Evolutionary conservation across 1,140 invertebrate species (phyloP), one percentile per base, ranked within the genome.

Genomic region (Ephestia elutella): DNA sequence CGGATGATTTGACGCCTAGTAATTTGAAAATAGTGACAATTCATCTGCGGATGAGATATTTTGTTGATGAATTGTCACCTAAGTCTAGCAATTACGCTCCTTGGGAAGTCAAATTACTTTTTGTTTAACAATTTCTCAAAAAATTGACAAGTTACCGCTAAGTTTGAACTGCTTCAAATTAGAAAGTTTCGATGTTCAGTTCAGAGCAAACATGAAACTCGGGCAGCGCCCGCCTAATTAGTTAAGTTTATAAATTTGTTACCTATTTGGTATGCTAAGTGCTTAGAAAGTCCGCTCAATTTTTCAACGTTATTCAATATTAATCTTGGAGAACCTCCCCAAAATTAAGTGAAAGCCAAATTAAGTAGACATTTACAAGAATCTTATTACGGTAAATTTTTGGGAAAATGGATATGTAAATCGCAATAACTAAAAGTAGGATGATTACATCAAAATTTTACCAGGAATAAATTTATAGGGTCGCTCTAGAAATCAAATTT

Each of bases 191-290:
- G 69, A 73, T 73, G 70, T 74, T 77, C 65, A 60, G 70, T 74
- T 77, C 65, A 60, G 65, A 72, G 74, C 71, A 80, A 82, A 81
- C 76, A 78, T 75, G 75, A 80, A 83, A 80, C 75, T 75, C 66
- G 59, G 73, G 66, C 67, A 71, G 68, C 70, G 60, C 63, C 63
- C 68, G 65, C 69, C 73, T 82, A 84, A 84, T 82, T 84, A 81
- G 76, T 74, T 73, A 82, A 84, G 68, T 84, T 84, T 82, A 75
- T 79, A 80, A 84, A 82, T 84, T 84, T 82, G 79, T 80, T 82
- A 77, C 81, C 75, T 80, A 80, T 84, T 84, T 80, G 78, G 76
- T 84, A 82, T 78, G 80, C 79, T 78, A 83, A 81, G 71, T 81
- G 69, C 72, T 70, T 73, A 64, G 57, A 66, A 73, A 78, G 61